Base-by-base conservation (phyloP, 1,140 invertebrate genomes). In the Bombus pyrosoma region DNA sequence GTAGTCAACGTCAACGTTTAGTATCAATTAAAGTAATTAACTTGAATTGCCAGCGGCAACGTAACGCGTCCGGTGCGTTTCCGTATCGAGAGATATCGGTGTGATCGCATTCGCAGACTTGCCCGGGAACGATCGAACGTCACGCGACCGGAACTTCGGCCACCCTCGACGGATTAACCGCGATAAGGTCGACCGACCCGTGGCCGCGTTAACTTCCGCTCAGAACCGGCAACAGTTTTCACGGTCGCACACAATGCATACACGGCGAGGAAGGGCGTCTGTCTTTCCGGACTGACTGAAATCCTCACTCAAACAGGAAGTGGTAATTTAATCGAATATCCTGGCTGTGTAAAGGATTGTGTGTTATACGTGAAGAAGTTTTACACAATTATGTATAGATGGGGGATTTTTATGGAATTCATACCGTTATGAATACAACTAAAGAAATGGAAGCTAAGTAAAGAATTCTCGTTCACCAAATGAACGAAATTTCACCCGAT, bases 11-110 rank as follows among this genome's bases (percentile, higher is more conserved):
- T 59, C 66, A 59, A 80, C 77, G 76, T 73, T 85, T 80, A 72
- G 76, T 47, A 72, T 85, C 76, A 72, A 85, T 85, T 80, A 85
- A 85, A 53, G 77, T 84, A 84, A 84, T 84, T 84, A 84, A 79
- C 47, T 84, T 69, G 74, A 83, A 72, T 43, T 64, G 75, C 13
- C 37, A 34, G 47, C 47, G 47, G 47, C 47, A 53, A 83, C 59
- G 41, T 22, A 41, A 78, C n/a, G 75, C 37, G 57, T 78, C n/a
- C 37, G 59, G 37, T 25, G 64, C 59, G 59, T 66, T 68, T 79
- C 77, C 39, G 39, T 79, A 79, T 79, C 77, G 77, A 25, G 53
- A 66, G n/a, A 37, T 68, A 79, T 47, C 77, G 62, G 41, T 53
- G 73, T 25, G 57, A 64, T 68, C 59, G 73, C 43, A 74, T 53